Conservation (phyloP, 2,797 vertebrate species). For the Kryptopterus vitreolus region DNA sequence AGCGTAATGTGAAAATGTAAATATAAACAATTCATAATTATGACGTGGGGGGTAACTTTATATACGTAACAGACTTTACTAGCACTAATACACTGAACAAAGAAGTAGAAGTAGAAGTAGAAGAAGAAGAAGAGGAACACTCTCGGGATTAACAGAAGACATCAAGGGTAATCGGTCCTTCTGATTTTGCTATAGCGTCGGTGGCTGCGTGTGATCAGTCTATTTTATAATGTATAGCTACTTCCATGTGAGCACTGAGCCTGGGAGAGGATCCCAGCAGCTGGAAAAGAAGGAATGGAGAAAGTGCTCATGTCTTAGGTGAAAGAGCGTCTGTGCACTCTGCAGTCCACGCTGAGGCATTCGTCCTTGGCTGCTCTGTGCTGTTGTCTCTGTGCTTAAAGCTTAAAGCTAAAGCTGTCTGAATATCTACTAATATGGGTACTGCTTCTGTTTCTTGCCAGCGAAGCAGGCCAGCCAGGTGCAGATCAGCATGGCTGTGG, state of each 20-base stretch:
- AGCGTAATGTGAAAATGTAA: conserved; percentile 62
- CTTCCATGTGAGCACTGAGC: conserved; percentile 55
- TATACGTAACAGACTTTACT: conserved; percentile 60
- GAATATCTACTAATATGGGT: conserved; percentile 82
- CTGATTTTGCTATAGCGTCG: conserved; percentile 1
- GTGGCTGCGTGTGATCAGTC: conserved; percentile 13
- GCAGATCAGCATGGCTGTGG: conserved; percentile 86
- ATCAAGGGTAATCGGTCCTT: conserved; percentile 45
- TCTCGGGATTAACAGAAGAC: conserved; percentile 32
- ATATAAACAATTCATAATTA: conserved; percentile 67
- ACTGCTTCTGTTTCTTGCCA: conserved; percentile 96
- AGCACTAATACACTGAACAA: conserved; percentile 42
- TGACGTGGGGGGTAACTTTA: conserved; percentile 56
- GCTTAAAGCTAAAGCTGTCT: conserved; percentile 39
- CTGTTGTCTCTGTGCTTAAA: conserved; percentile 27
- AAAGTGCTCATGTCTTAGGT: conserved; percentile 31
- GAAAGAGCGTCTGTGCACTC: conserved; percentile 14
- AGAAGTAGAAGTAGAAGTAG: conserved; percentile 15
- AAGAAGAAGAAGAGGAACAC: conserved; percentile 22
- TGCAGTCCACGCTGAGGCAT: conserved; percentile 40
- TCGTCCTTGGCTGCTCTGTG: conserved; percentile 31
- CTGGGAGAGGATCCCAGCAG: conserved; percentile 51
- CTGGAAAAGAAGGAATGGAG: conserved; percentile 48
- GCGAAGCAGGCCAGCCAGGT: conserved; percentile 96
- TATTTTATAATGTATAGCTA: conserved; percentile 17